Evolutionary conservation across 92 coral and sea anemone genomes (phyloP).

Genomic region (Epizoanthus ramosus): DNA sequence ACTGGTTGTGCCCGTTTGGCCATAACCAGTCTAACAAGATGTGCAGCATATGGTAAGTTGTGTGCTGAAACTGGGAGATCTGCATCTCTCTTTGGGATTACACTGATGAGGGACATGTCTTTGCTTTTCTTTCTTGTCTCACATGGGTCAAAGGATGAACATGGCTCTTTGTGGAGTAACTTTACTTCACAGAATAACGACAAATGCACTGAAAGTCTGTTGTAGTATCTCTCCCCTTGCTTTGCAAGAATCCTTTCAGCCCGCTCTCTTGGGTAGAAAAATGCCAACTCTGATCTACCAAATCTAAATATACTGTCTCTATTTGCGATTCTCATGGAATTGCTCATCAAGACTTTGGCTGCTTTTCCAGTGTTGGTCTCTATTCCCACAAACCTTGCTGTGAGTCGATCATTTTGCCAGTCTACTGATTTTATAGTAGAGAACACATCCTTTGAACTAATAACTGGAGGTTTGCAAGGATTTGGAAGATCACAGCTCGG

Average conservation of each 20-base stretch:
- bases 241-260: slow-evolving; percentile 82
- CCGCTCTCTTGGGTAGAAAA: slow-evolving; percentile 85
- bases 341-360: slow-evolving; percentile 75
- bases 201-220: slow-evolving; percentile 83
- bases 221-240: slow-evolving; percentile 82
- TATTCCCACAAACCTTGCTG: slow-evolving; percentile 89
- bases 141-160: slow-evolving; percentile 76
- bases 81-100: slow-evolving; percentile 73
- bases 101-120: slow-evolving; percentile 71
- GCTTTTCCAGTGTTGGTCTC: slow-evolving; percentile 71
- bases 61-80: slow-evolving; percentile 44
- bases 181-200: slow-evolving; percentile 80
- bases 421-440: slow-evolving; percentile 47
- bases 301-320: slow-evolving; percentile 80
- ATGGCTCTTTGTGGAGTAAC: slow-evolving; percentile 75
- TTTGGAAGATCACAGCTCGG: slow-evolving; percentile 48
- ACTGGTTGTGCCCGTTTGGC: slow-evolving; percentile 79
- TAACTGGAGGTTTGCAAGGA: slow-evolving; percentile 79
- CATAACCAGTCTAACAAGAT: slow-evolving; percentile 83
- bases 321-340: slow-evolving; percentile 69
- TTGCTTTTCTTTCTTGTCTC: slow-evolving; percentile 61
- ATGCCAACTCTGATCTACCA: slow-evolving; percentile 86
- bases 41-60: slow-evolving; percentile 70
- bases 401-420: slow-evolving; percentile 71
- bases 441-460: slow-evolving; percentile 81